Evolutionary conservation across 1,140 invertebrate species (phyloP).

Genomic region (Psilanteris sp.): DNA sequence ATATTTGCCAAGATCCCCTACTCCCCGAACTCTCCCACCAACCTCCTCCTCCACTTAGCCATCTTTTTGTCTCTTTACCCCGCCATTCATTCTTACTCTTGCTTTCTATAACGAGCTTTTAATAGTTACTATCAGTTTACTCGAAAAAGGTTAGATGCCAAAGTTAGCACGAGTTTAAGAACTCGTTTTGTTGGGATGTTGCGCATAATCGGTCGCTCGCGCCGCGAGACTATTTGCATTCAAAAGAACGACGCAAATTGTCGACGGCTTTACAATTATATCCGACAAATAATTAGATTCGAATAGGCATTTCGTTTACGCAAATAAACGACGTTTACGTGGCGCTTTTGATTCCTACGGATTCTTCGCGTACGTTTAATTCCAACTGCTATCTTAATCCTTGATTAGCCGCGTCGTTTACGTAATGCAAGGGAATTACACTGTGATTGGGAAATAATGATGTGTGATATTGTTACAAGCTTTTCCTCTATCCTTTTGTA

Average conservation of each 20-base stretch:
- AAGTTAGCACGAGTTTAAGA: constrained; percentile 25
- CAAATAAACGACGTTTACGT: too few species aligned
- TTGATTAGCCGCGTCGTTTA: too few species aligned
- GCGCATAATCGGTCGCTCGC: constrained; percentile 21
- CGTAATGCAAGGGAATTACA: too few species aligned
- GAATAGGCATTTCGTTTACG: too few species aligned
- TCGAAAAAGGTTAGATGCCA: constrained; percentile 25
- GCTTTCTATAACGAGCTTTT: constrained; percentile 59
- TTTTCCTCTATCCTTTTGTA: too few species aligned
- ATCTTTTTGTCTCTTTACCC: constrained; percentile 27
- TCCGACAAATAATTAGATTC: too few species aligned
- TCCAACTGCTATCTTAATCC: too few species aligned
- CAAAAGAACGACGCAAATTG: not conserved
- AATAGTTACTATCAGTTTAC: constrained; percentile 57
- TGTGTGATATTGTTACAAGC: too few species aligned
- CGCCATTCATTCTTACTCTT: constrained; percentile 18
- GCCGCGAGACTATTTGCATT: constrained; percentile 4
- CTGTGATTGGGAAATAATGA: too few species aligned
- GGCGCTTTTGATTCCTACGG: too few species aligned
- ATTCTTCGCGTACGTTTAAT: too few species aligned
- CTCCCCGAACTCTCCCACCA: not conserved
- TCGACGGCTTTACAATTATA: too few species aligned
- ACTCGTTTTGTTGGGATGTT: constrained; percentile 31
- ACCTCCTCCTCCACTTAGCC: constrained; percentile 3
- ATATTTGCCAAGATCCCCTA: constrained; percentile 28